These are phyloP conservation scores for Stramonita haemastoma DNA, from an alignment of 2,888 invertebrate species.

Conservation along the genomic window DNA sequence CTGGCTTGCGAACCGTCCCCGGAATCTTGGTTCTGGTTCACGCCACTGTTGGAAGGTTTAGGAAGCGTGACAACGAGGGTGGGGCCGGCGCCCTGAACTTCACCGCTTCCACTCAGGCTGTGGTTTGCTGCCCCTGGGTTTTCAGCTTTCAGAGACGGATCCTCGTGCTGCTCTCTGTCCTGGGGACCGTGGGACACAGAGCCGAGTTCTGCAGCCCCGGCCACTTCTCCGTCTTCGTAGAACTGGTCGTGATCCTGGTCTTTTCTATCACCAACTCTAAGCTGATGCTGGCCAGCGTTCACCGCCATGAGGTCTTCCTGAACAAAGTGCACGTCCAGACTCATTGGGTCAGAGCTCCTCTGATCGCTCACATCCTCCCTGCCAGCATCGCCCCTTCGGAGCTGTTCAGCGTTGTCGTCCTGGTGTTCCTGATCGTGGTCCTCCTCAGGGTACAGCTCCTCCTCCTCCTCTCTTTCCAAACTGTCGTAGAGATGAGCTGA, in stretches of 20 bases:
- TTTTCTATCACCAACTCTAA: not conserved
- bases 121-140: not conserved
- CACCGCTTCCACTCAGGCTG: not conserved
- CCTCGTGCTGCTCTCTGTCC: slow-evolving; percentile 14
- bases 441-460: slow-evolving; percentile 29
- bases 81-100: not conserved
- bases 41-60: not conserved
- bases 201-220: not conserved
- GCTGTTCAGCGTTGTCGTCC: slow-evolving; percentile 39
- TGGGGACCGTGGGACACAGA: not conserved
- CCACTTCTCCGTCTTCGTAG: not conserved
- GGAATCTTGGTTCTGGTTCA: not conserved
- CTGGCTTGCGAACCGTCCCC: not conserved
- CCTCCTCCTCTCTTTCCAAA: slow-evolving; percentile 51
- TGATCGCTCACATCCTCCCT: not conserved
- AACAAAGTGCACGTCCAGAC: not conserved
- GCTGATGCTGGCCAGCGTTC: not conserved
- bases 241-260: not conserved
- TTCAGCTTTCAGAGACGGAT: not conserved
- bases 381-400: slow-evolving; percentile 14
- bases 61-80: slow-evolving; percentile 17
- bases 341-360: not conserved
- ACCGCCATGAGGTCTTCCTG: not conserved
- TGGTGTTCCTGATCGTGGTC: slow-evolving; percentile 33
- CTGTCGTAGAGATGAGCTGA: slow-evolving; percentile 53